phyloP scores from a whole-genome alignment of 2,888 invertebrate species.

The Drosophila merina region DNA sequence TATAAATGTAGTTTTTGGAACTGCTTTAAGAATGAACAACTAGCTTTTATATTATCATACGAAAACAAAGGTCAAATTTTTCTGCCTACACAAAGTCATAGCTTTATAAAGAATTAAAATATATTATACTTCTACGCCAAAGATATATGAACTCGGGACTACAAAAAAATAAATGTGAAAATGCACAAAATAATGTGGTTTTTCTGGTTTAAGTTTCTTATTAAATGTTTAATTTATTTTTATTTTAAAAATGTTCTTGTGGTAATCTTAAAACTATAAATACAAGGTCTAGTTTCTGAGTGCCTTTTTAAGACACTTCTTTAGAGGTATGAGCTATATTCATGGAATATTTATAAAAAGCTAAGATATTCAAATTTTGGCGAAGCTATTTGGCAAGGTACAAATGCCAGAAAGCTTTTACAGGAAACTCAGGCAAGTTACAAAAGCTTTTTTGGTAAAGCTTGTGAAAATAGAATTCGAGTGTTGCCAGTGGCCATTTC shows the following conservation, averaged over 20 bases:
- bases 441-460: constrained; percentile 21
- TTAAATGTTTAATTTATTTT: no score
- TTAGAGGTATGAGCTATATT: neutral
- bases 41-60: constrained; percentile 33
- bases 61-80: constrained; percentile 21
- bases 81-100: constrained; percentile 40
- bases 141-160: constrained; percentile 40
- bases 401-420: constrained; percentile 17
- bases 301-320: no score
- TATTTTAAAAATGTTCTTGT: neutral
- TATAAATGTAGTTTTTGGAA: constrained; percentile 35
- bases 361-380: constrained; percentile 9
- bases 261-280: neutral
- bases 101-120: constrained; percentile 29
- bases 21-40: constrained; percentile 27
- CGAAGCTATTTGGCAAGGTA: neutral
- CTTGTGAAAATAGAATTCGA: constrained; percentile 14
- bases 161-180: constrained; percentile 38
- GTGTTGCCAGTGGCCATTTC: constrained; percentile 34
- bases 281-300: no score
- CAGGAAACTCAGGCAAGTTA: constrained; percentile 5
- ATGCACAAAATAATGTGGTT: constrained; percentile 29
- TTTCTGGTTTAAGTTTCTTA: neutral
- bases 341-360: neutral
- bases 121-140: constrained; percentile 42